phyloP scores from a whole-genome alignment of 2,888 invertebrate species.

The Stenurella melanura region DNA sequence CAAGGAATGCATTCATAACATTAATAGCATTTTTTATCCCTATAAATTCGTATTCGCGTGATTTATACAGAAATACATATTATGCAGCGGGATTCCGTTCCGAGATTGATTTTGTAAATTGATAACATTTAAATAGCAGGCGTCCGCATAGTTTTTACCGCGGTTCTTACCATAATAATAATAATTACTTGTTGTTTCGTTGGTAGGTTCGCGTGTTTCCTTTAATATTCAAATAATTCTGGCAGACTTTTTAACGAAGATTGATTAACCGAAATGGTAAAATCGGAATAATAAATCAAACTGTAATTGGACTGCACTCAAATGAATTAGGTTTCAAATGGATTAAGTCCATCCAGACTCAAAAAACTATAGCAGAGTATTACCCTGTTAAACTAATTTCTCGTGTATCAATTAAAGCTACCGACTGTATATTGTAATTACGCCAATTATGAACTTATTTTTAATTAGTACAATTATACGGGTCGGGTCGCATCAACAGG shows the following conservation, averaged over 20 bases:
- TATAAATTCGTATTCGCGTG: neutral
- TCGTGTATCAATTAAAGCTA: constrained; percentile 12
- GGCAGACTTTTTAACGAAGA: constrained; percentile 37
- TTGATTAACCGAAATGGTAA: constrained; percentile 29
- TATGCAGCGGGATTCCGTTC: constrained; percentile 7
- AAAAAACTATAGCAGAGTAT: neutral
- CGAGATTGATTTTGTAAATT: constrained; percentile 11
- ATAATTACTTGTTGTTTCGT: constrained; percentile 34
- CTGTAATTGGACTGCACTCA: constrained; percentile 27
- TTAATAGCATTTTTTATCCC: neutral
- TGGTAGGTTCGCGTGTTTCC: constrained; percentile 36
- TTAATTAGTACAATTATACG: constrained; percentile 31
- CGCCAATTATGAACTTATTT: constrained; percentile 7
- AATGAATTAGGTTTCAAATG: constrained; percentile 17
- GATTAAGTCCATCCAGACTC: neutral
- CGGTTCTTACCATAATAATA: neutral
- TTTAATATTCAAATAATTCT: constrained; percentile 17
- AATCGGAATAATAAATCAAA: constrained; percentile 25
- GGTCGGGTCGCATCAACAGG: constrained; percentile 1
- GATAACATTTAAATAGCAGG: constrained; percentile 17
- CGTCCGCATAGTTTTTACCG: constrained; percentile 16
- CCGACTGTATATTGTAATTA: constrained; percentile 14
- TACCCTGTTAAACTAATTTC: neutral
- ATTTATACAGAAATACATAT: constrained; percentile 2
- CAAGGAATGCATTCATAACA: neutral